Conservation (phyloP, 2,797 vertebrate genomes). For the Ispidina lecontei region DNA sequence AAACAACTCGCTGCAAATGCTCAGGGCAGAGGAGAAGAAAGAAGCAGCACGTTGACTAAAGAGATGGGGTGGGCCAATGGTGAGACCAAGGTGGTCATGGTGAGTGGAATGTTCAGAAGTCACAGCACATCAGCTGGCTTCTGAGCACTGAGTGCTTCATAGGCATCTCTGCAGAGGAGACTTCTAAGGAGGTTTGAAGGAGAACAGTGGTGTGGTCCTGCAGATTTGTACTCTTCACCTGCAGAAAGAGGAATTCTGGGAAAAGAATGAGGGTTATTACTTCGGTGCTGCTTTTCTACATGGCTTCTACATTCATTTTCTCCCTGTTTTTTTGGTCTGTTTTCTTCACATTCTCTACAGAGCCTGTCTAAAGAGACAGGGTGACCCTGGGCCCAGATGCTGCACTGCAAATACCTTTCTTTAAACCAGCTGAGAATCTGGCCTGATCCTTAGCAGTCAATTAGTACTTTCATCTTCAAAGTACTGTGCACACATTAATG, state of each 20-base stretch:
- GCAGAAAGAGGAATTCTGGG: neutral
- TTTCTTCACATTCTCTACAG: neutral
- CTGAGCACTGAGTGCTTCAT: slow-evolving; percentile 44
- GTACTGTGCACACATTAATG: slow-evolving; percentile 57
- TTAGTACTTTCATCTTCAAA: slow-evolving; percentile 65
- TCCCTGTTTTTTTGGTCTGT: neutral
- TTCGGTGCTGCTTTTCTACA: neutral
- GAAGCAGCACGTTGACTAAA: neutral
- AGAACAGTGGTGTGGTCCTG: neutral
- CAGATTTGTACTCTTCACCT: neutral
- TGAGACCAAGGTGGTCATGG: neutral
- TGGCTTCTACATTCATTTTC: neutral
- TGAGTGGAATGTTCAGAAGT: slow-evolving; percentile 27
- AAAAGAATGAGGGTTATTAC: neutral
- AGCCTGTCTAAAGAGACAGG: neutral
- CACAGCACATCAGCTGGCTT: slow-evolving; percentile 49
- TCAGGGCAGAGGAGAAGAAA: neutral
- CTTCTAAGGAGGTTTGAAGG: slow-evolving; percentile 44
- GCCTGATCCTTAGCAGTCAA: slow-evolving; percentile 34
- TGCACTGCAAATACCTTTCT: neutral
- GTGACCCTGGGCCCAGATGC: neutral
- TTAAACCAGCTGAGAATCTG: slow-evolving; percentile 44
- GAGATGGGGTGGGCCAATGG: neutral
- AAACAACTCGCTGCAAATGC: neutral
- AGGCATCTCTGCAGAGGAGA: slow-evolving; percentile 29